Evolutionary conservation across 2,797 vertebrate species (phyloP).

Genomic region (Alauda arvensis): DNA sequence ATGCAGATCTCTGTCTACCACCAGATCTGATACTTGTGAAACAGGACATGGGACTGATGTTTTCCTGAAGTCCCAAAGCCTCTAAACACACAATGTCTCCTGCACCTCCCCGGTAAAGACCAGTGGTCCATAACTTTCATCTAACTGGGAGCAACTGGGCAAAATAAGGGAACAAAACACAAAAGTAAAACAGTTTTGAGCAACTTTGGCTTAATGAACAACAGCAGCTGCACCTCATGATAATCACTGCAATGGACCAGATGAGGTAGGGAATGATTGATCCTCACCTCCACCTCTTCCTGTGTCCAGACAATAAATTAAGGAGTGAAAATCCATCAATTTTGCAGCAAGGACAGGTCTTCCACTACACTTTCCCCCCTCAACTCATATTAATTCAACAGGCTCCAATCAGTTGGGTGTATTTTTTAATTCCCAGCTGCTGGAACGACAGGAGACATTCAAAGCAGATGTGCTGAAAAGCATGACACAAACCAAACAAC

Average conservation of each 20-base stretch:
- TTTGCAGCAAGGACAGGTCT: not conserved
- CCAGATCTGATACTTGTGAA: not conserved
- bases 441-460: not conserved
- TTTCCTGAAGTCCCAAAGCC: not conserved
- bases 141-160: not conserved
- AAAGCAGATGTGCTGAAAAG: not conserved
- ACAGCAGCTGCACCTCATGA: not conserved
- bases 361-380: not conserved
- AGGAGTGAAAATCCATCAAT: not conserved
- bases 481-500: not conserved
- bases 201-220: slow-evolving; percentile 57
- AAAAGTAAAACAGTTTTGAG: not conserved
- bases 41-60: rapidly evolving
- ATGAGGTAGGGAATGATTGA: not conserved
- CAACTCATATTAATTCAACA: not conserved
- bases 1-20: not conserved
- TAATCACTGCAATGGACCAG: not conserved
- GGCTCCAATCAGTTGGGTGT: not conserved
- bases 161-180: not conserved
- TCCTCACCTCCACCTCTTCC: not conserved
- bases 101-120: not conserved
- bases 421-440: not conserved
- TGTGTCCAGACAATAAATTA: not conserved
- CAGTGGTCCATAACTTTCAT: not conserved
- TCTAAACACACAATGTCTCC: not conserved